These are phyloP conservation scores for Andrena marginata DNA, from an alignment of 2,888 invertebrate species.

Conservation along the genomic window DNA sequence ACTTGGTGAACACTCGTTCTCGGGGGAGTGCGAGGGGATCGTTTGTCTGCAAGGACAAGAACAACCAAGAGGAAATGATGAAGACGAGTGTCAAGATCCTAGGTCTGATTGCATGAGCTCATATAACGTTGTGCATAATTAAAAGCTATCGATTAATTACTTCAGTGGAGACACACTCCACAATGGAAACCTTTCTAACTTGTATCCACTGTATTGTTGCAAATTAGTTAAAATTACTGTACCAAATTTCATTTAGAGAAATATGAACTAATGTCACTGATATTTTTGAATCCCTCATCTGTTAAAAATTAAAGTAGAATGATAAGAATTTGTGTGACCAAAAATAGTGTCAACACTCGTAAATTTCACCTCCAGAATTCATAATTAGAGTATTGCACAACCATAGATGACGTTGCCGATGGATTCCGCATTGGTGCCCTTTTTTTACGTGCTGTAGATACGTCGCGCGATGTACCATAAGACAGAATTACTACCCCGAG, in stretches of 20 bases:
- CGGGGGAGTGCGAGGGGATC: constrained; percentile 77
- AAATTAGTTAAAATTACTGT: no score
- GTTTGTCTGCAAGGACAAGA: constrained; percentile 64
- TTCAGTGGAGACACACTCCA: no score
- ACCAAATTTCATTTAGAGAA: no score
- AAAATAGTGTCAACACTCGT: background rate
- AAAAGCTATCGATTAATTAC: background rate
- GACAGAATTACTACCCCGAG: constrained; percentile 88
- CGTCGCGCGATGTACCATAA: constrained; percentile 82
- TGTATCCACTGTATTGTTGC: no score
- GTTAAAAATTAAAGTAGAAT: no score
- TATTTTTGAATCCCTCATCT: no score
- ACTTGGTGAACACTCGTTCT: constrained; percentile 79
- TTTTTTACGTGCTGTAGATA: constrained; percentile 48
- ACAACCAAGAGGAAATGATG: constrained; percentile 66
- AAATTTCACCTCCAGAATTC: background rate
- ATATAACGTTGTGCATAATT: background rate
- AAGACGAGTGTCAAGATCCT: constrained; percentile 73
- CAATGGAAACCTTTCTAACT: background rate
- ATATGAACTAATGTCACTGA: no score
- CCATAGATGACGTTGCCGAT: background rate
- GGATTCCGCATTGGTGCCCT: constrained; percentile 23
- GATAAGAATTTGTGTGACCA: no score
- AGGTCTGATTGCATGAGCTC: constrained; percentile 63
- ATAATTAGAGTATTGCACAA: background rate